Evolutionary conservation across 64 coral and sea anemone genomes (phyloP).

Genomic region (Stichodactyla helianthus): DNA sequence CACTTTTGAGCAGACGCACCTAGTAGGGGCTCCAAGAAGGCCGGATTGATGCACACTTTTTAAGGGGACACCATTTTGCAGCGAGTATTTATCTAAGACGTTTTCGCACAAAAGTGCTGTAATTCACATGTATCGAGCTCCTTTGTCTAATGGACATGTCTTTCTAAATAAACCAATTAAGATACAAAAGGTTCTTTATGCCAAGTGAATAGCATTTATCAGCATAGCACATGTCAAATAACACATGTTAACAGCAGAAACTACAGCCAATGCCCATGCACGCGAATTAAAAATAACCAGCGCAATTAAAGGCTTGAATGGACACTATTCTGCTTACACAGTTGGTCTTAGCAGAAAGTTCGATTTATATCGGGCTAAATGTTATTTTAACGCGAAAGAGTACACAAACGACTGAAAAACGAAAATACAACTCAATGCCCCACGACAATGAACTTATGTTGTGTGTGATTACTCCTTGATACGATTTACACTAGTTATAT

Average conservation of each 20-base stretch:
- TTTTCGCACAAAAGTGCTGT: conserved; percentile 95
- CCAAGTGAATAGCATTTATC: conserved; percentile 94
- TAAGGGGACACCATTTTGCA: conserved; percentile 41
- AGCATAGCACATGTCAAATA: conserved; percentile 95
- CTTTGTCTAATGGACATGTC: conserved; percentile 82
- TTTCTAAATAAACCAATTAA: conserved; percentile 99
- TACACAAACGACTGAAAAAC: conserved; percentile 21
- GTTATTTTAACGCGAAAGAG: conserved; percentile 33
- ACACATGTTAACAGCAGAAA: conserved; percentile 99
- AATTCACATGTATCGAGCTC: conserved; percentile 90
- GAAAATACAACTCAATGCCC: background rate
- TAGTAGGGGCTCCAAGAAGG: conserved; percentile 17
- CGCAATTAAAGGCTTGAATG: conserved; percentile 61
- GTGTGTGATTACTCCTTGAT: background rate
- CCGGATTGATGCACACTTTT: conserved; percentile 48
- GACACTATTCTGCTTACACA: conserved; percentile 32
- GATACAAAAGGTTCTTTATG: conserved; percentile 96
- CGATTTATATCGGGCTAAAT: conserved; percentile 43
- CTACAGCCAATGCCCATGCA: conserved; percentile 81
- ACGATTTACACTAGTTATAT: conserved; percentile 3
- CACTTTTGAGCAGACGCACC: conserved; percentile 26
- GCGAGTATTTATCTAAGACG: conserved; percentile 63
- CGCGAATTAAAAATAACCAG: conserved; percentile 65
- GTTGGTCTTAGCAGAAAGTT: conserved; percentile 42
- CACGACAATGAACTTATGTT: background rate